Conservation (phyloP, 2,113 vertebrate genomes). For the Scalopus aquaticus region DNA sequence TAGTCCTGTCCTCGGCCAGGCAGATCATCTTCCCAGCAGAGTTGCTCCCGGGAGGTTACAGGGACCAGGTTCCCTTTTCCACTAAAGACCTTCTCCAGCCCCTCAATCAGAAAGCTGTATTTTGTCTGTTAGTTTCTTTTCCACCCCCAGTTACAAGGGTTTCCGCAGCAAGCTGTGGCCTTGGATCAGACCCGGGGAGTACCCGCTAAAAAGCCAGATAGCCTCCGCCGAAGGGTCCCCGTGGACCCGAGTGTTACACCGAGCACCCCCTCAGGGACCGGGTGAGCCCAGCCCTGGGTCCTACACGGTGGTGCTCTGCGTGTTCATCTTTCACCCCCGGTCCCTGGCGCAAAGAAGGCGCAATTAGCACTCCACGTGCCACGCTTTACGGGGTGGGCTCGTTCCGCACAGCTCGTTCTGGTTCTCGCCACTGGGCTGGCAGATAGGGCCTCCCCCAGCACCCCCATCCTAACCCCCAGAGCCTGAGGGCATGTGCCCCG, state of each 20-base stretch:
- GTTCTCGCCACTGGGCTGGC: not conserved
- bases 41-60: not conserved
- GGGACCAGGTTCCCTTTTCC: no score
- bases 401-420: accelerated
- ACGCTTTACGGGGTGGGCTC: no score
- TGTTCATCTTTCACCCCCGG: no score
- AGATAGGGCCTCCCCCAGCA: no score
- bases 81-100: no score
- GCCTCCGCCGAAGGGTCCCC: not conserved
- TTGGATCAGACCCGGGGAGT: no score
- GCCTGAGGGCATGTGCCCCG: not conserved
- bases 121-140: no score
- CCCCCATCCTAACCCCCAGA: no score
- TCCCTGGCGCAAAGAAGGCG: accelerated
- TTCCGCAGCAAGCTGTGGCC: no score
- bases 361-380: no score
- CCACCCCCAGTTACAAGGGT: no score
- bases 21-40: not conserved
- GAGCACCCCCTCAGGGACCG: not conserved
- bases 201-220: not conserved
- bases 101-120: no score
- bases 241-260: accelerated
- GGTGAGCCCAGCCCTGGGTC: accelerated
- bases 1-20: not conserved
- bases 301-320: accelerated